phyloP scores from a whole-genome alignment of 2,888 invertebrate species.

The Athalia circularis region DNA sequence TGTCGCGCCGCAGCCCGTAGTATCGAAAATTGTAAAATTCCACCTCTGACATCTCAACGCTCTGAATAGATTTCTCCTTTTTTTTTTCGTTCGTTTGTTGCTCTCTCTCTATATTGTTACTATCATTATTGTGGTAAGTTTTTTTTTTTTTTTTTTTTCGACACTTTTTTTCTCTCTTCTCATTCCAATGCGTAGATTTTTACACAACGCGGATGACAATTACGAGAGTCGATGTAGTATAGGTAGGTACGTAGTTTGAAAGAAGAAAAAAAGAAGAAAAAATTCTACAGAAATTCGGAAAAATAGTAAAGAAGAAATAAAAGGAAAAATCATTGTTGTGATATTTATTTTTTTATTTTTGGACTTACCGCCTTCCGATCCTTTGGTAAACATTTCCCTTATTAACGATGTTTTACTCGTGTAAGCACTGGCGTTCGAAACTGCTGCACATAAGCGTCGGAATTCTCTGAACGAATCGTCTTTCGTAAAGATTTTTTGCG shows the following conservation, averaged over 20 bases:
- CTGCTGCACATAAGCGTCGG: conserved; percentile 84
- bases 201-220: neutral
- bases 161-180: neutral
- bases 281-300: neutral
- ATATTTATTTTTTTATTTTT: no score
- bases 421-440: conserved; percentile 87
- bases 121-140: neutral
- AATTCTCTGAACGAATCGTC: conserved; percentile 88
- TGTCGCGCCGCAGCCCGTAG: neutral
- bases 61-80: conserved; percentile 24
- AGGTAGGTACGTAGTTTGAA: no score
- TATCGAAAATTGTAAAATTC: neutral
- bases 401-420: conserved; percentile 87
- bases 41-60: conserved; percentile 34
- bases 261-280: no score
- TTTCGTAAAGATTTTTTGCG: conserved; percentile 64
- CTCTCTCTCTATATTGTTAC: neutral
- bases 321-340: no score
- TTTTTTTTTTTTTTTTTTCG: neutral
- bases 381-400: conserved; percentile 80
- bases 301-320: neutral
- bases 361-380: conserved; percentile 69
- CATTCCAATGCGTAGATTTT: neutral
- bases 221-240: neutral
- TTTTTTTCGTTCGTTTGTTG: neutral